Evolutionary conservation across 1,140 invertebrate genomes (phyloP), one percentile per base, ranked within the genome.

Genomic region (Scaptomyza montana): DNA sequence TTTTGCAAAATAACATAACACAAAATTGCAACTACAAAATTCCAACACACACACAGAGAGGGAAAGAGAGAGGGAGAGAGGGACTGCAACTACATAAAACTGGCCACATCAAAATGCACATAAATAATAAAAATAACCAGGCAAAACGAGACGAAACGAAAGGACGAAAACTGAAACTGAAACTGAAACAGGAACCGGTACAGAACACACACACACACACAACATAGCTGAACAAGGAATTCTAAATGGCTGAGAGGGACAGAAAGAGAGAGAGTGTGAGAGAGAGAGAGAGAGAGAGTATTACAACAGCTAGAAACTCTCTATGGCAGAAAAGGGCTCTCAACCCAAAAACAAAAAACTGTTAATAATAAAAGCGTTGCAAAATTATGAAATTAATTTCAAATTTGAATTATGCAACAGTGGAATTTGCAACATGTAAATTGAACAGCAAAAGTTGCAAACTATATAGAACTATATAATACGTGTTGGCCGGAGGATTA

Each of bases 311-410:
- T 25, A 25, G 21, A 25, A 25, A 25, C 21, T 25, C 33, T 39
- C 36, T 50, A 10, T 25, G 13, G n/a, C 6, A 71, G 39, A 39
- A 50, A 65, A 45, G 47, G 49, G 55, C 71, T 16, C 16, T 0
- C 72, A 68, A 68, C 53, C 13, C 21, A 21, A 39, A 55, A 16
- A 13, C 10, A 55, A 68, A 30, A 61, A 77, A 73, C 63, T 74
- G 74, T 86, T 87, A 89, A 89, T 82, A 89, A 85, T 78, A 65
- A 81, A 84, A 77, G 66, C 53, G 72, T 55, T 74, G 69, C 46
- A 54, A 87, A 87, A 87, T 89, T 89, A 87, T 84, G 63, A 87
- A 89, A 89, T 89, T 89, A 89, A 89, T 89, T 89, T 82, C 61
- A 74, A 73, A 89, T 80, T 89, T 89, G 84, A 84, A 89, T 84